Evolutionary conservation across 2,113 vertebrate genomes (phyloP).

Genomic region (Falco punctatus): DNA sequence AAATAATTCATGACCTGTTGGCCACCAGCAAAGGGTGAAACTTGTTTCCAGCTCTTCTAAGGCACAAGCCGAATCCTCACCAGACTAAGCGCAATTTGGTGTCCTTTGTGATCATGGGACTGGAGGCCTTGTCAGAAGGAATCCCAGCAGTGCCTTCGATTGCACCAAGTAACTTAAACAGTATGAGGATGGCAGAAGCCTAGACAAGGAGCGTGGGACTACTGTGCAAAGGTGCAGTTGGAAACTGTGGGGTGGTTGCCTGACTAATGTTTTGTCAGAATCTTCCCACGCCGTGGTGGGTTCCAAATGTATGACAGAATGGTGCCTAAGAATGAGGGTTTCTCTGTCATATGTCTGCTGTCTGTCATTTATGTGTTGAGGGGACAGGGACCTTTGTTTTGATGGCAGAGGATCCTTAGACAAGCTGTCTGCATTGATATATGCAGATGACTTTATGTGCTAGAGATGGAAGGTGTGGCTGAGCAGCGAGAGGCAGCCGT

Average conservation of each 20-base stretch:
- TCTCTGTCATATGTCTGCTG: neutral
- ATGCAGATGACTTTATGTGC: neutral
- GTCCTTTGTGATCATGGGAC: neutral
- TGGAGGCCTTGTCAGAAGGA: neutral
- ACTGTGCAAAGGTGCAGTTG: neutral
- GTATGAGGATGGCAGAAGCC: neutral
- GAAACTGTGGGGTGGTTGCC: fast-evolving
- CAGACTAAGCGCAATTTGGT: neutral
- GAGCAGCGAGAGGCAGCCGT: neutral
- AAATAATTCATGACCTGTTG: neutral
- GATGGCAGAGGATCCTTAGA: neutral
- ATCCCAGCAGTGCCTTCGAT: no score
- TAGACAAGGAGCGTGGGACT: fast-evolving
- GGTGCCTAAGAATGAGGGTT: neutral
- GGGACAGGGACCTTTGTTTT: neutral
- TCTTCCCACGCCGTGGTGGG: fast-evolving
- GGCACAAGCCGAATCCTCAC: neutral
- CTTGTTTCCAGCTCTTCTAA: neutral
- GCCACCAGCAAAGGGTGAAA: neutral
- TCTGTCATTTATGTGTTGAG: neutral
- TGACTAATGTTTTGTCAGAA: neutral
- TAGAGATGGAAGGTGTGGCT: neutral
- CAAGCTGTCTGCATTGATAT: neutral
- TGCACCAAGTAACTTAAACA: fast-evolving
- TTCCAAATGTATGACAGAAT: neutral